These are phyloP conservation scores for Actinia tenebrosa DNA, from an alignment of 64 coral and sea anemone genomes.

Conservation along the genomic window DNA sequence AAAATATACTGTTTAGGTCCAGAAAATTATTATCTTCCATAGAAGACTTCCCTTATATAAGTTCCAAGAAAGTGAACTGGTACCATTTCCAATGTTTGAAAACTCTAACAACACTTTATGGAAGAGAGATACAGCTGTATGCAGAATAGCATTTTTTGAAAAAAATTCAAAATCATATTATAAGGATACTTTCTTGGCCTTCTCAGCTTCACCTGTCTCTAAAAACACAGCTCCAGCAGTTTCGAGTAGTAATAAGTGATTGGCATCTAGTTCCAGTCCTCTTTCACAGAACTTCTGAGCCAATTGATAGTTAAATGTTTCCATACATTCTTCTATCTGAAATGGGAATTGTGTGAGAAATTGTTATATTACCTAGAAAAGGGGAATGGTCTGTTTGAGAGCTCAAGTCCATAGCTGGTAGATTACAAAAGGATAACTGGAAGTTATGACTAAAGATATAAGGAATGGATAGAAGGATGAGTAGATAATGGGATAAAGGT, in stretches of 20 bases:
- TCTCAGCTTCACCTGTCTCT: slow-evolving; percentile 70
- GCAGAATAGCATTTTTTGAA: too few species aligned
- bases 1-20: too few species aligned
- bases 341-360: neutral
- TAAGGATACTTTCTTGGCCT: slow-evolving; percentile 89
- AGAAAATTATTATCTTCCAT: too few species aligned
- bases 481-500: too few species aligned
- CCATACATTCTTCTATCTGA: slow-evolving; percentile 84
- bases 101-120: too few species aligned
- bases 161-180: neutral
- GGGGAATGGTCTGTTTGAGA: neutral
- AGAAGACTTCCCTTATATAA: too few species aligned
- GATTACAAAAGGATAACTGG: too few species aligned
- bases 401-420: neutral
- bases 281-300: slow-evolving; percentile 89
- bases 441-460: too few species aligned
- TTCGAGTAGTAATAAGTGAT: slow-evolving; percentile 61
- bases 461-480: too few species aligned
- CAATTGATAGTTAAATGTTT: slow-evolving; percentile 87
- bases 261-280: slow-evolving; percentile 72
- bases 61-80: too few species aligned
- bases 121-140: too few species aligned
- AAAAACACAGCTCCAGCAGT: slow-evolving; percentile 81
- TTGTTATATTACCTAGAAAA: neutral
- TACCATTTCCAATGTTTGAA: too few species aligned